phyloP scores from a whole-genome alignment of 1,140 invertebrate species.

The Pseudomyrmex pallidus region DNA sequence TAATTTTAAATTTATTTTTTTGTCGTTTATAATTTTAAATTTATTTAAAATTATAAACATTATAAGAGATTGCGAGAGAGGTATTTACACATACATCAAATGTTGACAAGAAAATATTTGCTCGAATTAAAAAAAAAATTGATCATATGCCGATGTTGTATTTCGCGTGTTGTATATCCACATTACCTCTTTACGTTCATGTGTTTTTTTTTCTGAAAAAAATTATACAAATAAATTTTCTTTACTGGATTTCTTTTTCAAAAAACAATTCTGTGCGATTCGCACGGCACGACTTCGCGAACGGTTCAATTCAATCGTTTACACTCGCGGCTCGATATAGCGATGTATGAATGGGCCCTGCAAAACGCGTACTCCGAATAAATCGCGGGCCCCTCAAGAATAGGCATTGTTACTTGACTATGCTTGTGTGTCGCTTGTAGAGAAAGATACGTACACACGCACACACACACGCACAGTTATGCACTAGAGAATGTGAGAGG shows the following conservation, averaged over 20 bases:
- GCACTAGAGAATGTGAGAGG: constrained; percentile 6
- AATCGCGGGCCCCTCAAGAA: constrained; percentile 57
- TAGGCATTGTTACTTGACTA: constrained; percentile 68
- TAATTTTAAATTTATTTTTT: too few species aligned
- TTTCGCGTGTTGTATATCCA: too few species aligned
- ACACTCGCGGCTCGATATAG: constrained; percentile 1
- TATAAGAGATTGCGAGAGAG: too few species aligned
- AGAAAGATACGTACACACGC: constrained; percentile 1
- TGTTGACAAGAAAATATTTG: too few species aligned
- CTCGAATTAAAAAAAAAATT: too few species aligned
- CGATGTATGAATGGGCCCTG: constrained; percentile 46
- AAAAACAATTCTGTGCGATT: not conserved
- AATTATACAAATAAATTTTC: not conserved
- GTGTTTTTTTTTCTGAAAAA: too few species aligned
- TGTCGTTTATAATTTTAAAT: too few species aligned
- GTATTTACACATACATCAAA: too few species aligned
- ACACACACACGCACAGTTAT: not conserved
- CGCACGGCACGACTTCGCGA: not conserved
- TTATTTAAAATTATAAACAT: too few species aligned
- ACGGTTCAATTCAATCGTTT: constrained; percentile 3
- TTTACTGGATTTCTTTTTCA: not conserved
- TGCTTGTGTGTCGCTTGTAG: constrained; percentile 42
- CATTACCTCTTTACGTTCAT: too few species aligned
- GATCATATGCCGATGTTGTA: too few species aligned
- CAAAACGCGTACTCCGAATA: constrained; percentile 73